A percentile compares a stretch with the other conserved stretches of the same genome.
Conservation (phyloP, 2,888 invertebrate genomes). For the Neelides folsomi region DNA sequence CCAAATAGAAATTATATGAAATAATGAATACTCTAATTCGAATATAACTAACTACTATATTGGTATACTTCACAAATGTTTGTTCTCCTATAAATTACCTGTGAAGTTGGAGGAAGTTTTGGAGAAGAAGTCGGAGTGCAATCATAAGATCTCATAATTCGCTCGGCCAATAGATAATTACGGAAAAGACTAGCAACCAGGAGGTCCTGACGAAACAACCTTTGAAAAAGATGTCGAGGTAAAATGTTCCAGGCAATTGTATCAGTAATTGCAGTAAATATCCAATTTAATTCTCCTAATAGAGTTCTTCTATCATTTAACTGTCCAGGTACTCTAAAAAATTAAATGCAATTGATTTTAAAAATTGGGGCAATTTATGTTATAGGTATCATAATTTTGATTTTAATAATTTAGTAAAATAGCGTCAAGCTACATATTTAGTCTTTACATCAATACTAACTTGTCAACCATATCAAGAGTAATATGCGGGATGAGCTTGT, state of each 20-base stretch:
- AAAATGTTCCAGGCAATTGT: constrained; percentile 98
- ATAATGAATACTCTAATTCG: no score
- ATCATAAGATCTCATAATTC: constrained; percentile 90
- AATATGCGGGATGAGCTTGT: constrained; percentile 65
- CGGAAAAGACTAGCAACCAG: constrained; percentile 95
- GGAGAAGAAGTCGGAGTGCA: constrained; percentile 93
- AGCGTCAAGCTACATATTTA: not conserved
- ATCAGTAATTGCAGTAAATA: constrained; percentile 98
- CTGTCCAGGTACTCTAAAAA: constrained; percentile 75
- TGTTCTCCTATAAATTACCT: constrained; percentile 46
- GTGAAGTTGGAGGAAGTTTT: constrained; percentile 74
- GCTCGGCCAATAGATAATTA: constrained; percentile 90
- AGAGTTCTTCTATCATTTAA: constrained; percentile 88
- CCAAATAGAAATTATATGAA: constrained; percentile 4
- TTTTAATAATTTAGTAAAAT: no score
- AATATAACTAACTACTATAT: no score
- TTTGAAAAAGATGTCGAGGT: constrained; percentile 41
- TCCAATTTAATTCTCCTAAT: constrained; percentile 98
- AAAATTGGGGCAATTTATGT: no score
- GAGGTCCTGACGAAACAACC: constrained; percentile 86
- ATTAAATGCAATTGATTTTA: not conserved
- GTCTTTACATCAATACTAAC: constrained; percentile 43
- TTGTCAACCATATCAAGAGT: constrained; percentile 79
- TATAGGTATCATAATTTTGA: no score
- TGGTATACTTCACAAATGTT: no score